Conservation (phyloP, 2,113 vertebrate genomes). For the Nothoprocta pentlandii region DNA sequence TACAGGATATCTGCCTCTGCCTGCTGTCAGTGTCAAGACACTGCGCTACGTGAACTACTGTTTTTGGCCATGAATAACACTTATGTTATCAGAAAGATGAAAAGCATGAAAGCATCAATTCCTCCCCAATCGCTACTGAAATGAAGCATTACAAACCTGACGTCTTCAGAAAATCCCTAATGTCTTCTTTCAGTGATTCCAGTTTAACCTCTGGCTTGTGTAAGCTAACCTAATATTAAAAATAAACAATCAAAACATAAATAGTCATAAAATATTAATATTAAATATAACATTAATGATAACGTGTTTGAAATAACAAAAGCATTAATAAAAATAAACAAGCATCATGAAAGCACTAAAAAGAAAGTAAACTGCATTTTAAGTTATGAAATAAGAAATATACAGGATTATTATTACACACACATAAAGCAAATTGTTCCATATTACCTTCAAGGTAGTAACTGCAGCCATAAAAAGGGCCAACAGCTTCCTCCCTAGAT, state of each 20-base stretch:
- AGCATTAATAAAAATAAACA: background rate
- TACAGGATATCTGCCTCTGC: background rate
- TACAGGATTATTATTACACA: background rate
- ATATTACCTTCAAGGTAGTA: background rate
- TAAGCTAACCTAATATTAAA: slow-evolving; percentile 86
- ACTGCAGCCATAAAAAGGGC: background rate
- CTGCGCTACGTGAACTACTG: background rate
- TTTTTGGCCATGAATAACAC: background rate
- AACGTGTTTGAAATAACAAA: background rate
- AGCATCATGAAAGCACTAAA: background rate
- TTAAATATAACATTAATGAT: background rate
- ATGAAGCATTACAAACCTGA: slow-evolving; percentile 83
- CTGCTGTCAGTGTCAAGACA: background rate
- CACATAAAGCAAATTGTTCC: background rate
- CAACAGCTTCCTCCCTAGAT: background rate
- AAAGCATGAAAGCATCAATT: background rate
- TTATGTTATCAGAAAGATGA: background rate
- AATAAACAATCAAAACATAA: background rate
- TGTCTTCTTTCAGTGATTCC: slow-evolving; percentile 93
- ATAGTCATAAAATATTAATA: background rate
- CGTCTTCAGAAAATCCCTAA: slow-evolving; percentile 89
- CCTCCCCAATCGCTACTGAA: background rate
- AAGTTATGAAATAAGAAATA: background rate
- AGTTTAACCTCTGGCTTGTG: slow-evolving; percentile 92
- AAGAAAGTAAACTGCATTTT: background rate